Evolutionary conservation across 2,888 invertebrate genomes (phyloP).

Genomic region (Magallana nippona): DNA sequence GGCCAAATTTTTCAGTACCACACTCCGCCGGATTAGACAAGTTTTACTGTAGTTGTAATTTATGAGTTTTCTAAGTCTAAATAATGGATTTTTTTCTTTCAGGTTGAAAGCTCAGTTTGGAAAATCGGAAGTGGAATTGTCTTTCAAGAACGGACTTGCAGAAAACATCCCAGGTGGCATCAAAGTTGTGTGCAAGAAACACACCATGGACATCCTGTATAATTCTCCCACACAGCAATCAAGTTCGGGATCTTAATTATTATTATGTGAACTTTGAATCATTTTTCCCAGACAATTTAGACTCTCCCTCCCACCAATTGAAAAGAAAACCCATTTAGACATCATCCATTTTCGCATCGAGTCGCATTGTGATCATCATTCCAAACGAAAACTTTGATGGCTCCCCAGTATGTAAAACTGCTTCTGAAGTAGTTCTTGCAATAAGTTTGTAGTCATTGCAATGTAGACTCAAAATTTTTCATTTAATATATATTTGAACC

Average conservation of each 20-base stretch:
- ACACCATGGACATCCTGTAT: slow-evolving; percentile 41
- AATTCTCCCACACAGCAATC: neutral
- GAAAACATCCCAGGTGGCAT: slow-evolving; percentile 38
- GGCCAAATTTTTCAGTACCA: no score
- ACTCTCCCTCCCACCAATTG: neutral
- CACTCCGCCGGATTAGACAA: no score
- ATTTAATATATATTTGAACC: no score
- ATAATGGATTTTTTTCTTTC: neutral
- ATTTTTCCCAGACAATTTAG: neutral
- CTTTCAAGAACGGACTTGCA: slow-evolving; percentile 43
- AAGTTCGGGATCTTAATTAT: slow-evolving; percentile 3
- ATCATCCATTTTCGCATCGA: neutral
- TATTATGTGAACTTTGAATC: neutral
- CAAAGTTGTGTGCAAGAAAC: slow-evolving; percentile 47
- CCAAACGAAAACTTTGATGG: no score
- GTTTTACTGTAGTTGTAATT: no score
- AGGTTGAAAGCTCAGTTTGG: slow-evolving; percentile 52
- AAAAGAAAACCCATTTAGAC: neutral
- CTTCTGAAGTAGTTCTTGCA: no score
- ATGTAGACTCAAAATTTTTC: no score
- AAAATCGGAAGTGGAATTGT: slow-evolving; percentile 44
- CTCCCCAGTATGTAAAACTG: no score
- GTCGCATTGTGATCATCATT: no score
- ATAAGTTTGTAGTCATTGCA: no score
- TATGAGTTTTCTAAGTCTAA: no score